Base-by-base conservation (phyloP, 2,888 invertebrate genomes). In the Dugesia japonica region DNA sequence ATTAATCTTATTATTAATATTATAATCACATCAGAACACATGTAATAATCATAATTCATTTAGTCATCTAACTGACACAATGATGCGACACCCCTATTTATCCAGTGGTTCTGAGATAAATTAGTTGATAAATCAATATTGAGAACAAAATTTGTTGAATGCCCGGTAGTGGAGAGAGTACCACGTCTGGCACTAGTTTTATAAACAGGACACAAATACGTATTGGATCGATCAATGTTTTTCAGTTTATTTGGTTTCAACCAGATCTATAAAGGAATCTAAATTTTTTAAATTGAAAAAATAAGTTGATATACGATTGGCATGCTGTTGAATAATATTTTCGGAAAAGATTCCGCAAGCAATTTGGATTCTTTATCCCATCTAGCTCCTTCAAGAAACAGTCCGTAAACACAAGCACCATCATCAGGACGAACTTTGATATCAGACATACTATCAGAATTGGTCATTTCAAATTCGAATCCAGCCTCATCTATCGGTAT, bases 81-180 rank as follows among this genome's bases (percentile, higher is more conserved):
- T 80, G 92, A 86, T 0, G 93, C 93, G 26, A 91, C 91, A 9
- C 93, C 93, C 73, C 92, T 87, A 86, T 91, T 89, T 80, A 92
- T 89, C 93, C 93, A 94, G 83, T 93, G 92, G 77, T 90, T 88
- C 17, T 89, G 87, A 0, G 89, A 86, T 79, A 87, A 85, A 13
- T 86, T 84, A 0, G 91, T 89, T 0, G 90, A 88, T 79, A 94
- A 86, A 78, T 88, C 85, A 89, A 93, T 90, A 80, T 89, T 89
- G 77, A 93, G 89, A 72, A 94, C 91, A 83, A 92, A 94, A 87
- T 94, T 94, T 78, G 92, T 92, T 79, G 92, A 93, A 85, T 93
- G 93, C 0, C 93, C 93, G 0, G 93, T 93, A 1, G 93, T 93
- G 76, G 92, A 92, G 74, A 94, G 87, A n/a, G 89, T 88, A 42